Base-by-base conservation (phyloP, 2,113 vertebrate species). In the Otis tarda region DNA sequence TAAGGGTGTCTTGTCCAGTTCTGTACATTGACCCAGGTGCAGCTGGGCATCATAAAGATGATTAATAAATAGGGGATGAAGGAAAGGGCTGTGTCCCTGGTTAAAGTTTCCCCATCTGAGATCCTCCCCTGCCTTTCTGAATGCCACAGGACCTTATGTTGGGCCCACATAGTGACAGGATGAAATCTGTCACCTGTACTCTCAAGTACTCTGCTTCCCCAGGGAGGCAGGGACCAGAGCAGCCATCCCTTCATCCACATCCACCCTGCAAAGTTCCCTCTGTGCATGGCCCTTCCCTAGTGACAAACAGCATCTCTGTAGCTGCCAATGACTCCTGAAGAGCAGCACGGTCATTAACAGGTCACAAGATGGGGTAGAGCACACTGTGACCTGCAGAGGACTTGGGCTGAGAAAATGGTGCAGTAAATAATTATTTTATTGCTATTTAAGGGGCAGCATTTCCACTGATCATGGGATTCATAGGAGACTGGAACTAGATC, bases 301-400 rank as follows among this genome's bases (percentile, higher is more conserved):
- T 3, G 28, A 59, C 67, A 67, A 27, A 31, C 47, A 59, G 85
- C 85, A 30, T 33, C 67, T 27, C 87, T 28, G 63, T 5, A 50
- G 59, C 74, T 61, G 35, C 5, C 16, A 2, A 10, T n/a, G 11
- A 18, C 39, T 74, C 85, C 60, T 4, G 45, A 80, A 77, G 17
- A 55, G 3, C 85, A 86, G 71, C 17, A 23, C 2, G 0, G 43
- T 41, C 47, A 55, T 23, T 3, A 91, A 73, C 19, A 49, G 86
- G 59, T 61, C 5, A 2, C 0, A 0, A 74, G 56, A 63, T 1
- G 1, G 30, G 35, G 63, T 3, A 70, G 41, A 86, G 57, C 57
- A 50, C 53, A 2, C 1, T 0, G 52, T 53, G 61, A 87, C 49
- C 81, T 63, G 68, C 79, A 41, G 69, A 75, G 86, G 65, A 78